Conservation (phyloP, 2,888 invertebrate species). For the Hetaerina titia region DNA sequence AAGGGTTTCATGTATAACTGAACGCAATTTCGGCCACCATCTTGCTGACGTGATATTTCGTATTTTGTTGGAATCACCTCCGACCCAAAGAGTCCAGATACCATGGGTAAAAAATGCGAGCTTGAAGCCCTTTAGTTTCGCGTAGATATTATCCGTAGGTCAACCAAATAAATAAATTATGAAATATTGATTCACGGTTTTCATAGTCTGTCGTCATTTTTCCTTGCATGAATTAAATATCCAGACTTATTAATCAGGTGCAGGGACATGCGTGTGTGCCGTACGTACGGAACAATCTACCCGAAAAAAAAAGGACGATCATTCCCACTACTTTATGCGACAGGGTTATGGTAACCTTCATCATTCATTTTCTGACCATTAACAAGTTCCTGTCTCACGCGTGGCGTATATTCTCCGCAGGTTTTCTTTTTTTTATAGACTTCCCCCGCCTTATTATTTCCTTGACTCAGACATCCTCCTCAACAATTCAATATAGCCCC, state of each 20-base stretch:
- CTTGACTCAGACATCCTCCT: slow-evolving; percentile 21
- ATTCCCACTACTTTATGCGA: slow-evolving; percentile 45
- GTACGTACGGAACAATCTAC: not conserved
- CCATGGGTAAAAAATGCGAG: too few relatives aligned
- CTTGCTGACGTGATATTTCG: too few relatives aligned
- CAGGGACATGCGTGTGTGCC: not conserved
- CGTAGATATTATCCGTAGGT: too few relatives aligned
- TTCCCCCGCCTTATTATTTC: slow-evolving; percentile 8
- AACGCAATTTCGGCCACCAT: too few relatives aligned
- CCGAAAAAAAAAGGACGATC: not conserved
- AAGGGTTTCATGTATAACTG: too few relatives aligned
- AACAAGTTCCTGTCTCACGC: slow-evolving; percentile 49
- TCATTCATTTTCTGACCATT: slow-evolving; percentile 42
- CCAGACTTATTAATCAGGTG: slow-evolving; percentile 13
- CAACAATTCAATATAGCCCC: slow-evolving; percentile 56
- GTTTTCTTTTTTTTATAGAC: not conserved
- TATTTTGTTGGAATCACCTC: too few relatives aligned
- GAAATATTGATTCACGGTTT: too few relatives aligned
- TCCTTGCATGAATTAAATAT: not conserved
- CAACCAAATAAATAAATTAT: too few relatives aligned
- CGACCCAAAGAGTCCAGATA: not conserved
- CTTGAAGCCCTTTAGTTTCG: too few relatives aligned
- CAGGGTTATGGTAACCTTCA: slow-evolving; percentile 51
- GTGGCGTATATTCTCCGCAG: not conserved
- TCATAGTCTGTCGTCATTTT: not conserved